Base-by-base conservation (phyloP, 2,888 invertebrate species). In the Caenorhabditis doughertyi region DNA sequence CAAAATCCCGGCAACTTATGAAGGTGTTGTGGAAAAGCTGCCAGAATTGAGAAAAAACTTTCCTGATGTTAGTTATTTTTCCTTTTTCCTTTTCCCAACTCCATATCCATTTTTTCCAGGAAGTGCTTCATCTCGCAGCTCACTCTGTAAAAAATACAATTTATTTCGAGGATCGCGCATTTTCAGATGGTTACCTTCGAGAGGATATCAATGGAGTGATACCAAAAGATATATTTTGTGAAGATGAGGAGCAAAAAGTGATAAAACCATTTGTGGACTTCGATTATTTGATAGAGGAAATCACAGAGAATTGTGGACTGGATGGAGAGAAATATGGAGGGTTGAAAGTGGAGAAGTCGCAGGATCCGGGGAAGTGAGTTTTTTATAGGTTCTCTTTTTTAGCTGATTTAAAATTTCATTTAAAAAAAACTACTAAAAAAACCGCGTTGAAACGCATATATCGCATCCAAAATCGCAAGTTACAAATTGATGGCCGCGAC, bases 61-160 rank as follows among this genome's bases (percentile, higher is more conserved):
- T 55, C 55, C 55, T 3, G 55, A 55, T 55, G 55, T 55, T 2
- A 55, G 55, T 53, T 27, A 27, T 53, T 29, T 53, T 16, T 27
- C 27, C n/a, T n/a, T n/a, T n/a, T 42, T 13, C 42, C 11, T 3
- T 44, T 44, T 44, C 11, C n/a, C 44, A 44, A 3, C 5, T 44
- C 3, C 44, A 16, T 13, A 13, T n/a, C 13, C 3, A 44, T 47
- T 47, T n/a, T 1, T 25, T 58, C 5, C 58, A 58, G 58, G 16
- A 39, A 39, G 39, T 58, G 2, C 1, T 58, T 21, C 58, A 58
- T 39, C 11, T 58, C 18, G 58, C 58, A 11, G 58, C 58, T 39
- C 58, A 58, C 32, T 21, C 18, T 11, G 23, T 39, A 35, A 21
- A 18, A 39, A 58, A 58, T 16, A 58, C 39, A 13, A 58, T 58